Base-by-base conservation (phyloP, 2,888 invertebrate species). In the Ferdinandea cuprea region DNA sequence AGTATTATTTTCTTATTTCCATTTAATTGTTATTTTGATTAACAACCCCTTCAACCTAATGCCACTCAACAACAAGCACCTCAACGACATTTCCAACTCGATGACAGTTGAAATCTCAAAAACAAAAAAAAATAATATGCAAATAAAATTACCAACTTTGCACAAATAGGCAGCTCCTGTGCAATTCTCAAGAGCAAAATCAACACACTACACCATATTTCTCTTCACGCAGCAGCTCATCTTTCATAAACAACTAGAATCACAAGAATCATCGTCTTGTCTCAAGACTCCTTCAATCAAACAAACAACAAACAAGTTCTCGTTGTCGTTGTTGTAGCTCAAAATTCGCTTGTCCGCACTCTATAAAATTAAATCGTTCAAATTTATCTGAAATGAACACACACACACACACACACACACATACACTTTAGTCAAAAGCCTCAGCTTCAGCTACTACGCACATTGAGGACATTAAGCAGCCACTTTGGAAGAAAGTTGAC, bases 331-430 rank as follows among this genome's bases (percentile, higher is more conserved):
- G n/a, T n/a, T 25, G 25, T 17, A 21, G n/a, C n/a, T n/a, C n/a
- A n/a, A n/a, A n/a, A n/a, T n/a, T n/a, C 32, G 13, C 32, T 17
- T 58, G 63, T 25, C 50, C 37, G 40, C 78, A 83, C 83, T 83
- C 66, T 78, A 78, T 68, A 66, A 83, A 81, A 83, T 83, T 83
- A 73, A 83, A 83, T 78, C 83, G 77, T 48, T 59, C 69, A 72
- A 83, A 77, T 65, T 61, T 54, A 72, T 77, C 72, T 46, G 52
- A 54, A 61, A 66, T 72, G 56, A 71, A 50, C 42, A 77, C 48
- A 59, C 52, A 59, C 32, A 15, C 19, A 40, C 46, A 28, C 21
- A 13, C 46, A 52, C 40, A 21, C 28, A 50, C 32, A 28, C 21
- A n/a, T 46, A 30, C 3, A 8, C 15, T 8, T 32, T 28, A 28